Percentiles rank a stretch among this genome's conserved stretches.
phyloP scores from a whole-genome alignment of 2,888 invertebrate genomes.

The Platynereis dumerilii region DNA sequence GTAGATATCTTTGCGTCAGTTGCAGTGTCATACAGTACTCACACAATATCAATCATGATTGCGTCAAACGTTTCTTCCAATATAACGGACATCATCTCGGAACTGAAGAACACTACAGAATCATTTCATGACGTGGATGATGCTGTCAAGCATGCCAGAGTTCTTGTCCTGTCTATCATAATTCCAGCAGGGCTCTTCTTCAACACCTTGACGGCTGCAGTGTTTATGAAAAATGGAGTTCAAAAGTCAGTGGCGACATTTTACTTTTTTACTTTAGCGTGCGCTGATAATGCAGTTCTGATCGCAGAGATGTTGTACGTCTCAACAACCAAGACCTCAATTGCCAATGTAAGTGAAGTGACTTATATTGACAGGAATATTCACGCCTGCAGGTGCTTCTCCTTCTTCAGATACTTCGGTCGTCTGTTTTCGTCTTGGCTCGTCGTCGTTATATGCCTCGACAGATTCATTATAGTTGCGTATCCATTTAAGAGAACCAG shows the following conservation, averaged over 20 bases:
- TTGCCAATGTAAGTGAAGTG: neutral
- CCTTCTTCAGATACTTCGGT: conserved; percentile 6
- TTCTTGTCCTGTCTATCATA: conserved; percentile 17
- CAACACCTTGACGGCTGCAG: conserved; percentile 10
- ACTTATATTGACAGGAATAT: neutral
- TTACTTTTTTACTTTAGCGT: conserved; percentile 16
- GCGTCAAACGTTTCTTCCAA: too few relatives aligned
- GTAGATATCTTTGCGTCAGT: too few relatives aligned
- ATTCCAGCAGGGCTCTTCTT: conserved; percentile 19
- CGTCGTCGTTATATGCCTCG: conserved; percentile 8
- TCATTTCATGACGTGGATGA: neutral
- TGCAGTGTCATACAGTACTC: too few relatives aligned
- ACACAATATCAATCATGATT: too few relatives aligned
- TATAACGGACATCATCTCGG: too few relatives aligned
- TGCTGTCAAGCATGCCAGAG: conserved; percentile 6
- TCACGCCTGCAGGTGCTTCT: neutral
- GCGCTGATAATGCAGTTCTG: conserved; percentile 16
- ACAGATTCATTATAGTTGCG: conserved; percentile 13
- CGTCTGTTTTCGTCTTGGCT: conserved; percentile 14
- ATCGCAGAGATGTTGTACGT: conserved; percentile 14
- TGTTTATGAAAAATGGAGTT: conserved; percentile 12
- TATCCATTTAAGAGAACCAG: conserved; percentile 8
- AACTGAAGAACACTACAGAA: too few relatives aligned
- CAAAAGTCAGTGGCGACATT: conserved; percentile 3
- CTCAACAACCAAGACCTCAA: neutral